Evolutionary conservation across 2,113 vertebrate species (phyloP).

Genomic region (Eleginops maclovinus): DNA sequence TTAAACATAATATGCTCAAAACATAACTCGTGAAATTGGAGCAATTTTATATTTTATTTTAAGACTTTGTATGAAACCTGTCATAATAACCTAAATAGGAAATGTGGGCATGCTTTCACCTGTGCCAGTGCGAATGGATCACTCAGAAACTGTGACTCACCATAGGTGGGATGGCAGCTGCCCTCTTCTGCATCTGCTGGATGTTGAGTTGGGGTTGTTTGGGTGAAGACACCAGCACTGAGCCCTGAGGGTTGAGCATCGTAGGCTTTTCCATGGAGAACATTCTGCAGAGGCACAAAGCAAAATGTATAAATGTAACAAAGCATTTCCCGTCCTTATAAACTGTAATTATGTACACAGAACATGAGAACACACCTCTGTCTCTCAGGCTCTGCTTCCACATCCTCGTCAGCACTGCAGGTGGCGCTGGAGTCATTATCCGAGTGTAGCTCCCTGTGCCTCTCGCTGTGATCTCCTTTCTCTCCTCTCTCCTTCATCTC

Average conservation of each 20-base stretch:
- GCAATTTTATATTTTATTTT: too few relatives aligned
- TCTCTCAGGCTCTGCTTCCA: conserved; percentile 93
- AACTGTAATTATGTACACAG: not conserved
- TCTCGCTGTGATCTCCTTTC: conserved; percentile 80
- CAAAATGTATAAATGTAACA: conserved; percentile 17
- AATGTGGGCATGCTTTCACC: conserved; percentile 21
- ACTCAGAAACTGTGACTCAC: conserved; percentile 80
- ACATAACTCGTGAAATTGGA: too few relatives aligned
- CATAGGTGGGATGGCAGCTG: conserved; percentile 96
- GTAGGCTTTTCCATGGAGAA: conserved; percentile 93
- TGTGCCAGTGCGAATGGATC: conserved; percentile 40
- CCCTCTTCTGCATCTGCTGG: conserved; percentile 94
- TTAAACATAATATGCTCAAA: too few relatives aligned
- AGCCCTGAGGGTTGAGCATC: conserved; percentile 86
- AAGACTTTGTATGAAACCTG: too few relatives aligned
- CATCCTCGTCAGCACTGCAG: conserved; percentile 97
- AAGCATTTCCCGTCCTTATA: not conserved
- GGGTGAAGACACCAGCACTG: conserved; percentile 89
- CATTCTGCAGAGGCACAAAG: conserved; percentile 78
- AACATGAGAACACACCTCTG: conserved; percentile 81
- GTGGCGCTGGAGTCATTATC: conserved; percentile 99
- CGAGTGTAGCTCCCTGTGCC: conserved; percentile 84
- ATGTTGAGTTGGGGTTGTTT: conserved; percentile 91
- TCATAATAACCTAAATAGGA: not conserved
- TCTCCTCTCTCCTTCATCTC: conserved; percentile 92